Conservation (phyloP, 2,888 invertebrate species). For the Priocnemis perturbator region DNA sequence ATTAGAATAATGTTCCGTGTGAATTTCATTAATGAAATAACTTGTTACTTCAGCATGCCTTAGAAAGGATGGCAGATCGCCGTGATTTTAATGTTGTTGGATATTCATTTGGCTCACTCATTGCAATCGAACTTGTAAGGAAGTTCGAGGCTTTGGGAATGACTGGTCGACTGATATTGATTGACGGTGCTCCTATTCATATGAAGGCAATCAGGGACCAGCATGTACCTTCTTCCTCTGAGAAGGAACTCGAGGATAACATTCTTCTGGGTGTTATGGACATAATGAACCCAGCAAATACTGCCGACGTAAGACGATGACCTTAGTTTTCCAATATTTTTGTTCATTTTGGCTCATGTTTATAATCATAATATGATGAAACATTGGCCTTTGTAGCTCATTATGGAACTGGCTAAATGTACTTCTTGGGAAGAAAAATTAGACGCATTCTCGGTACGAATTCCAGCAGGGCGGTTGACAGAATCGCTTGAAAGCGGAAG, state of each 20-base stretch:
- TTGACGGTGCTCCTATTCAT: slow-evolving; percentile 89
- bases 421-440: slow-evolving; percentile 79
- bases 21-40: too few relatives aligned
- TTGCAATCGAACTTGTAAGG: slow-evolving; percentile 86
- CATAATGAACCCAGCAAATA: slow-evolving; percentile 75
- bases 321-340: too few relatives aligned
- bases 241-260: slow-evolving; percentile 78
- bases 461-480: slow-evolving; percentile 50
- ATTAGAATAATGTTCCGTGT: too few relatives aligned
- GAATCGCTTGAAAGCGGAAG: slow-evolving; percentile 70
- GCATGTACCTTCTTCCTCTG: slow-evolving; percentile 75
- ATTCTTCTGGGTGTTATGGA: slow-evolving; percentile 79
- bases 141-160: slow-evolving; percentile 83
- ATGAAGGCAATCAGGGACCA: slow-evolving; percentile 78
- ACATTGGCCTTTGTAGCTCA: slow-evolving; percentile 49
- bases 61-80: slow-evolving; percentile 71
- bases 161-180: slow-evolving; percentile 81
- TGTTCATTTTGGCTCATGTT: too few relatives aligned
- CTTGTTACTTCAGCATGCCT: slow-evolving; percentile 77
- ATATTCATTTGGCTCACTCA: slow-evolving; percentile 91
- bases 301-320: slow-evolving; percentile 66
- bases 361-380: not conserved
- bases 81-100: slow-evolving; percentile 84
- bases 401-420: slow-evolving; percentile 76
- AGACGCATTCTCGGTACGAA: slow-evolving; percentile 73